phyloP scores from a whole-genome alignment of 1,140 invertebrate genomes.

The Akabosia matsudoensis region DNA sequence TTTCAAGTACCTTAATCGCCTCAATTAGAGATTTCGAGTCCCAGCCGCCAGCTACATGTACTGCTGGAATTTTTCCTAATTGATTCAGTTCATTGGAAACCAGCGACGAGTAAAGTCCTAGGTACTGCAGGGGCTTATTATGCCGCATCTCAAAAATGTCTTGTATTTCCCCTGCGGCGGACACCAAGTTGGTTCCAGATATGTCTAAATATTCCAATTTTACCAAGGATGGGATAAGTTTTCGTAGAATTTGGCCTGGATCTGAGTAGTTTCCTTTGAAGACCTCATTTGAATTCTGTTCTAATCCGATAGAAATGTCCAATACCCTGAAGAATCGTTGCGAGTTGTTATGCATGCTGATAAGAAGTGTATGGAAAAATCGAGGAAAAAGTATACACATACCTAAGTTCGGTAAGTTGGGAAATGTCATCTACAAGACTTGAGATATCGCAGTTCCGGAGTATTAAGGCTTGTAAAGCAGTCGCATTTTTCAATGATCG shows the following conservation, averaged over 20 bases:
- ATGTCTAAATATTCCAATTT: constrained; percentile 8
- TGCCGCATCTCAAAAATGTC: not conserved
- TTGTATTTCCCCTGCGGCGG: not conserved
- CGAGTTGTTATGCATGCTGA: not conserved
- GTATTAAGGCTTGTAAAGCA: not conserved
- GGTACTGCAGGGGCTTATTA: not conserved
- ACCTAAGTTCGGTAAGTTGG: not conserved
- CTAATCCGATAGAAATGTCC: not conserved
- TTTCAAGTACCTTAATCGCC: not conserved
- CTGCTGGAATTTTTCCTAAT: not conserved
- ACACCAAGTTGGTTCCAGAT: not conserved
- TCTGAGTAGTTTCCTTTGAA: not conserved
- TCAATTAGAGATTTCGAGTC: not conserved
- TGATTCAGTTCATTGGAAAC: not conserved
- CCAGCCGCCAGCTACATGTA: not conserved
- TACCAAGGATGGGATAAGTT: not conserved
- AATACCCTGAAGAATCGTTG: not conserved
- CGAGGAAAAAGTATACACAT: not conserved
- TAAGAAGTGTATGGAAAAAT: not conserved
- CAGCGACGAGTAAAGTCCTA: not conserved
- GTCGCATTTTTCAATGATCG: not conserved
- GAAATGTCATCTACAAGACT: not conserved
- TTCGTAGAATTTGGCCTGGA: not conserved
- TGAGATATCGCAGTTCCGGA: not conserved
- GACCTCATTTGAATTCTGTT: not conserved